Evolutionary conservation across 53 echinoderm and acorn worm genomes (phyloP).

Genomic region (Patiria pectinifera): DNA sequence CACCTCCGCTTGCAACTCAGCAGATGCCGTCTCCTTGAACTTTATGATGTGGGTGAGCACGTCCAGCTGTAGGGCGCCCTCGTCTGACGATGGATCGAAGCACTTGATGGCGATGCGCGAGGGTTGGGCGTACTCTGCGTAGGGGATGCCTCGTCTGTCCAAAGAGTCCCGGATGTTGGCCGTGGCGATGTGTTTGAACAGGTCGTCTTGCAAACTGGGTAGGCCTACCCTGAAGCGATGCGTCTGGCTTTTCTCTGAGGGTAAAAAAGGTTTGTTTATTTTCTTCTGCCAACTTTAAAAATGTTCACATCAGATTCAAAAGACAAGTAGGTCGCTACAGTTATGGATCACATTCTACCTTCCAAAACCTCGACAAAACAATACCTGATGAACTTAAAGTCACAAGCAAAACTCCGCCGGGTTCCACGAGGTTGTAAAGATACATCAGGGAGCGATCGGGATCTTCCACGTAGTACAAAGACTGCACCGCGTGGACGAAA

Average conservation of each 20-base stretch:
- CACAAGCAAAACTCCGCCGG: constrained; percentile 69
- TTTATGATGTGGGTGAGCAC: neutral
- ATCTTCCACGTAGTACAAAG: constrained; percentile 74
- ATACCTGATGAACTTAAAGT: constrained; percentile 21
- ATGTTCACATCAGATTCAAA: neutral
- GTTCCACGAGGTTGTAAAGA: constrained; percentile 67
- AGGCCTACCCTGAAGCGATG: neutral
- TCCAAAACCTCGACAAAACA: neutral
- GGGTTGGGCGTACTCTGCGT: neutral
- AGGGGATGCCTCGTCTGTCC: neutral
- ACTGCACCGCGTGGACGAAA: constrained; percentile 82
- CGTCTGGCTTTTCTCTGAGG: neutral
- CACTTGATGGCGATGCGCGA: neutral
- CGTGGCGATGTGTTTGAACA: neutral
- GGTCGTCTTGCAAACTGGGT: neutral
- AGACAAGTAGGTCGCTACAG: too few relatives aligned
- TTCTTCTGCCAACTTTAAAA: neutral
- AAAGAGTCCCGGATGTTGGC: neutral
- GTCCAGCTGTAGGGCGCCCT: neutral
- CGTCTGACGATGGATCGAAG: neutral
- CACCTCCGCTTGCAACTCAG: neutral
- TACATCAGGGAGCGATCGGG: constrained; percentile 57
- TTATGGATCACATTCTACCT: neutral
- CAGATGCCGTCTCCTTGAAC: constrained; percentile 1
- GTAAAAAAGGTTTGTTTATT: neutral